phyloP scores from a whole-genome alignment of 2,113 vertebrate species.

The Synchiropus splendidus region DNA sequence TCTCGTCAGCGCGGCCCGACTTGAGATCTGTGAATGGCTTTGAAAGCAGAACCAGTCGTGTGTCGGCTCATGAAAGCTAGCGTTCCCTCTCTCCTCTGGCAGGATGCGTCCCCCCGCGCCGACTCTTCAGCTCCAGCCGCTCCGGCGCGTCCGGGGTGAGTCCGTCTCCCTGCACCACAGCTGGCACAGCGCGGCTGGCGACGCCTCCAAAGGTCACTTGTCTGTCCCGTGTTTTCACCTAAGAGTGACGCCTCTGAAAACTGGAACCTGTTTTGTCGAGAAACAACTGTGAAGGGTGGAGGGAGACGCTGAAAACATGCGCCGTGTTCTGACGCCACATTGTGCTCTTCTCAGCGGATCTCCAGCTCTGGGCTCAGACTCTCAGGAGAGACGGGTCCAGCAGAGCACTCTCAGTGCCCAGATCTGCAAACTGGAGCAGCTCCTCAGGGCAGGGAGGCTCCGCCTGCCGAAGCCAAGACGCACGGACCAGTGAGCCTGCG shows the following conservation, averaged over 20 bases:
- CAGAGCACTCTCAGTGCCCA: conserved; percentile 51
- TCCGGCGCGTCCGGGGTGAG: conserved; percentile 24
- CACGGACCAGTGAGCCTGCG: conserved; percentile 15
- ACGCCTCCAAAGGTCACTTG: no score
- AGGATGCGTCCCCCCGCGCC: conserved; percentile 9
- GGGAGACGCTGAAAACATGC: no score
- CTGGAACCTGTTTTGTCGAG: no score
- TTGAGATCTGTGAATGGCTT: conserved; percentile 16
- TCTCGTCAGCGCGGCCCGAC: conserved; percentile 17
- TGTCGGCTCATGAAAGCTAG: neutral
- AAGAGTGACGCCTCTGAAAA: neutral
- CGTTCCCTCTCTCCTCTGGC: conserved; percentile 3
- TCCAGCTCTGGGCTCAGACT: conserved; percentile 12
- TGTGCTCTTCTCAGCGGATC: neutral
- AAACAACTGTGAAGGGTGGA: no score
- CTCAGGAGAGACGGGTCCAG: conserved; percentile 36
- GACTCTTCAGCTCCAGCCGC: conserved; percentile 10
- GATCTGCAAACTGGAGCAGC: conserved; percentile 55
- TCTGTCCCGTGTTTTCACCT: neutral
- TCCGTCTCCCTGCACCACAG: neutral
- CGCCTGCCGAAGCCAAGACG: conserved; percentile 41
- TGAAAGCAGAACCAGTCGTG: conserved; percentile 1
- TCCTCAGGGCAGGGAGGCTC: conserved; percentile 44
- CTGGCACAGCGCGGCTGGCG: neutral
- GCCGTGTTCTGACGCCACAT: no score